Base-by-base conservation (phyloP, 1,140 invertebrate genomes). In the Lanistes nyassanus region DNA sequence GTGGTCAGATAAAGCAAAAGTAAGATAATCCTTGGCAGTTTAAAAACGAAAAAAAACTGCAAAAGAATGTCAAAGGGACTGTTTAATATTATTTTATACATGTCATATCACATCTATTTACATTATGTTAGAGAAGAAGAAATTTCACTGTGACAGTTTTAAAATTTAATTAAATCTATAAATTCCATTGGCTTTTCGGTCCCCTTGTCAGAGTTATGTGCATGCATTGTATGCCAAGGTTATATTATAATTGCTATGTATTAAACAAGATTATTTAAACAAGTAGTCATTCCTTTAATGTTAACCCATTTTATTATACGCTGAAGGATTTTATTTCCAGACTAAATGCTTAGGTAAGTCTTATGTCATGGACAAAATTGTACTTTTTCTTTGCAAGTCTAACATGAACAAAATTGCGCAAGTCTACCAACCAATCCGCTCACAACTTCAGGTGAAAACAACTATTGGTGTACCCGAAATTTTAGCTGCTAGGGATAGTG, bases 1-100 rank as follows among this genome's bases (percentile, higher is more conserved):
- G 93, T 98, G 96, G 96, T 96, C 95, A 0, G 95, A 96, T 60
- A 92, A 93, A 74, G 88, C 88, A 9, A 89, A 89, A 83, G 89
- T 89, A 76, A 66, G 39, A 7, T 23, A 31, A 47, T 47, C 2
- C 9, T 3, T 47, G 42, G 9, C 9, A 47, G 42, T 47, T 47
- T 47, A 9, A 47, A 0, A 47, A 47, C 9, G 9, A 62, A 6
- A 13, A 56, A 56, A n/a, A n/a, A 0, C n/a, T n/a, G n/a, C 4
- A 4, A 21, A 62, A 2, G 9, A 29, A 7, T 62, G 26, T 21
- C n/a, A 62, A 62, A 62, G 26, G 0, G 13, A 62, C 13, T 29
- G 4, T 62, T 11, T 29, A 19, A 34, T 19, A 29, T 2, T 2
- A 34, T 29, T 34, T 9, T 29, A 6, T 16, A 62, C 34, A 29